These are phyloP conservation scores for Pararge aegeria DNA, from an alignment of 1,140 invertebrate species.

Conservation along the genomic window DNA sequence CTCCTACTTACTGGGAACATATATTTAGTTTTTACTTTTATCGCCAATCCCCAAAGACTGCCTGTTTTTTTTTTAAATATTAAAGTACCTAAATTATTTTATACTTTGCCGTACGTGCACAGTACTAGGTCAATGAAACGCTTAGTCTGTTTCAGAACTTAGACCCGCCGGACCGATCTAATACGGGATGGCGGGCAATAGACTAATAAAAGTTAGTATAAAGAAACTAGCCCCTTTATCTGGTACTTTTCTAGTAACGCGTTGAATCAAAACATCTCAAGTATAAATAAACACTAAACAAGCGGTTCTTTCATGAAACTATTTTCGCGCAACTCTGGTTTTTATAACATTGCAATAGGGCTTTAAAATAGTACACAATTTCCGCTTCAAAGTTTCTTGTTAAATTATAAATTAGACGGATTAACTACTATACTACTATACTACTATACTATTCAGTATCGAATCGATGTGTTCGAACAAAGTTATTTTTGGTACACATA, in stretches of 20 bases:
- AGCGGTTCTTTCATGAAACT: background rate
- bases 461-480: slow-evolving; percentile 6
- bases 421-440: background rate
- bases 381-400: slow-evolving; percentile 5
- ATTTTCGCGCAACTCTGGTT: slow-evolving; percentile 18
- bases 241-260: slow-evolving; percentile 9
- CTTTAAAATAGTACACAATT: slow-evolving; percentile 6
- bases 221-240: too few species aligned
- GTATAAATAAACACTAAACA: slow-evolving; percentile 17
- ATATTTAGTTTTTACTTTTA: too few species aligned
- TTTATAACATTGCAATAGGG: slow-evolving; percentile 9
- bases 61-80: too few species aligned
- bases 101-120: too few species aligned
- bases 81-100: too few species aligned
- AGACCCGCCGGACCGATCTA: too few species aligned
- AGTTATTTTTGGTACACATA: slow-evolving; percentile 12
- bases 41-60: too few species aligned
- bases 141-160: too few species aligned
- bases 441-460: slow-evolving; percentile 13
- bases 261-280: slow-evolving; percentile 10
- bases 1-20: too few species aligned
- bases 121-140: too few species aligned
- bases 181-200: too few species aligned
- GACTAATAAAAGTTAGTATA: background rate
- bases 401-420: slow-evolving; percentile 11